These are phyloP conservation scores for Lophius americanus DNA, from an alignment of 2,797 vertebrate species.

Conservation along the genomic window DNA sequence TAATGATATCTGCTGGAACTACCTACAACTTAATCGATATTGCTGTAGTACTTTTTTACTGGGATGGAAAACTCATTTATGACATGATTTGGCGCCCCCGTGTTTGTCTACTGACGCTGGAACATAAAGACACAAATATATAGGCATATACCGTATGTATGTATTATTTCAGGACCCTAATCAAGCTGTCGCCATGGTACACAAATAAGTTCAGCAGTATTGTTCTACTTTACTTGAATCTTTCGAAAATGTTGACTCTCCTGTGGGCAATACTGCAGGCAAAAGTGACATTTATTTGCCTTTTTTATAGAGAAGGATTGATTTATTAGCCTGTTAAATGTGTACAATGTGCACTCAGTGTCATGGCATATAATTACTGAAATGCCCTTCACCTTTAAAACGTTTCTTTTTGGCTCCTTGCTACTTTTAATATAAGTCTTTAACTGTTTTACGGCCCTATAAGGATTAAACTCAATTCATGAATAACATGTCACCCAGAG, in stretches of 20 bases:
- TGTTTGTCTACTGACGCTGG: neutral
- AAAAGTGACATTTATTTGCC: constrained; percentile 25
- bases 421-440: constrained; percentile 24
- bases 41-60: no score
- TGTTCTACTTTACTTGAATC: neutral
- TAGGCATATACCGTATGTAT: neutral
- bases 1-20: no score
- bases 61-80: neutral
- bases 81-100: neutral
- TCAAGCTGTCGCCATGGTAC: no score
- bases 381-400: constrained; percentile 36
- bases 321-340: constrained; percentile 54
- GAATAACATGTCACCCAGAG: constrained; percentile 67
- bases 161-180: neutral
- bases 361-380: constrained; percentile 18
- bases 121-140: neutral
- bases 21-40: no score
- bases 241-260: neutral
- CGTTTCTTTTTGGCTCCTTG: constrained; percentile 1
- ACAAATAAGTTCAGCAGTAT: neutral
- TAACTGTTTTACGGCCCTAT: constrained; percentile 31
- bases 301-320: constrained; percentile 10
- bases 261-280: neutral
- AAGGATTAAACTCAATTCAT: constrained; percentile 15
- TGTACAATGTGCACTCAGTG: constrained; percentile 21